Percentiles rank a stretch among this genome's conserved stretches.
Conservation (phyloP, 2,113 vertebrate species). For the Hucho hucho region DNA sequence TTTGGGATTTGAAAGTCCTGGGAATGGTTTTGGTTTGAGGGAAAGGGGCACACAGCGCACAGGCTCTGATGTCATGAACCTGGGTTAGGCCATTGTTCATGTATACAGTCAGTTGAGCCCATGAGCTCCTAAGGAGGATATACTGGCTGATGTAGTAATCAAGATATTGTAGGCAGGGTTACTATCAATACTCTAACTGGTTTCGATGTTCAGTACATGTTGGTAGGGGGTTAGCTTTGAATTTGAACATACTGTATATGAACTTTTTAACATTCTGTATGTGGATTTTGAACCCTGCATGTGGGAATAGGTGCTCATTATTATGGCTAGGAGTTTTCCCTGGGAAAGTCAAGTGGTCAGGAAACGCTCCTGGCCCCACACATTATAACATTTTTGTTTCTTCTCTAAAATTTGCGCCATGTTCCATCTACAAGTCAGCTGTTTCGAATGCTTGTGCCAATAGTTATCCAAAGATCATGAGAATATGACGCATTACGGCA, state of each 20-base stretch:
- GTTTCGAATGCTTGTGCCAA: background rate
- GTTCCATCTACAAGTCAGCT: background rate
- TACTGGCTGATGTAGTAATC: constrained; percentile 21
- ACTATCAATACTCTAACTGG: constrained; percentile 12
- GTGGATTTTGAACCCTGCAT: constrained; percentile 8
- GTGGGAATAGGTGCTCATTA: background rate
- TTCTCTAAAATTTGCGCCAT: background rate
- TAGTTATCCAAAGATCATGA: background rate
- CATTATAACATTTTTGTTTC: no score
- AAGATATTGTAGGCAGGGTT: constrained; percentile 28
- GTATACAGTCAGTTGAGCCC: background rate
- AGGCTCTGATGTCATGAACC: constrained; percentile 31
- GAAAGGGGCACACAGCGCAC: constrained; percentile 10
- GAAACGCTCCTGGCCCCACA: no score
- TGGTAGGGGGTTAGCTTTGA: background rate
- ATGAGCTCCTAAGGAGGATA: background rate
- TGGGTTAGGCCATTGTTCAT: constrained; percentile 31
- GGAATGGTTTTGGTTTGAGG: constrained; percentile 22
- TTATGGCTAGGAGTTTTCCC: background rate
- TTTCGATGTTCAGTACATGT: constrained; percentile 11
- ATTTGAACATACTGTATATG: constrained; percentile 1
- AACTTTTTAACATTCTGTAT: background rate
- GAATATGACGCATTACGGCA: background rate
- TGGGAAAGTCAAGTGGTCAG: no score
- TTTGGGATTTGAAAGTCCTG: constrained; percentile 59